Percentiles rank a stretch among this genome's conserved stretches.
phyloP scores from a whole-genome alignment of 1,140 invertebrate species.

The Atopsyche davidsoni region DNA sequence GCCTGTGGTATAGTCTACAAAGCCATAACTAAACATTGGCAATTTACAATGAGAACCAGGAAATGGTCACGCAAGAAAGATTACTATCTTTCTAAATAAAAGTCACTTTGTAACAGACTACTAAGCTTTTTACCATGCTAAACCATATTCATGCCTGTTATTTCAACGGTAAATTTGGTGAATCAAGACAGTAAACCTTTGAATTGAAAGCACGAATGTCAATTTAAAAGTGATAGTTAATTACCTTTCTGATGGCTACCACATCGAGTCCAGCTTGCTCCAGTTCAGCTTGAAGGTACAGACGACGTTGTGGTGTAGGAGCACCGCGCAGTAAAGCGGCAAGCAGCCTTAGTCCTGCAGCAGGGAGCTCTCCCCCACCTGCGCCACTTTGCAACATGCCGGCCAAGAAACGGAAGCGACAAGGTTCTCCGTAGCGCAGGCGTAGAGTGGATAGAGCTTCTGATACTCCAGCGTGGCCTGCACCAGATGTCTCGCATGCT shows the following conservation, averaged over 20 bases:
- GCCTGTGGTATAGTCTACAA: too few relatives aligned
- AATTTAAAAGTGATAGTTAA: slow-evolving; percentile 9
- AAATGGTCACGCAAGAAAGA: too few relatives aligned
- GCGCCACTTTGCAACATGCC: slow-evolving; percentile 72
- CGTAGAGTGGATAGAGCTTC: slow-evolving; percentile 86
- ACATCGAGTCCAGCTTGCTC: slow-evolving; percentile 78
- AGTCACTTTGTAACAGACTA: too few relatives aligned
- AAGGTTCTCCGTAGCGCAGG: slow-evolving; percentile 83
- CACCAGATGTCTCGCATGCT: slow-evolving; percentile 62
- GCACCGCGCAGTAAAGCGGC: slow-evolving; percentile 76
- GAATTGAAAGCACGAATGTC: too few relatives aligned
- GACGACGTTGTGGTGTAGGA: slow-evolving; percentile 63
- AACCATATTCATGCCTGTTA: too few relatives aligned
- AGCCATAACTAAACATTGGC: too few relatives aligned
- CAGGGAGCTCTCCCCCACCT: slow-evolving; percentile 63
- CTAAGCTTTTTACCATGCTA: too few relatives aligned
- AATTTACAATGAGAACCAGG: too few relatives aligned
- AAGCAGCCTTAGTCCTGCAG: slow-evolving; percentile 78
- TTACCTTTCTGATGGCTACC: slow-evolving; percentile 62
- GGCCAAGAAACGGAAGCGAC: slow-evolving; percentile 82
- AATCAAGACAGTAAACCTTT: too few relatives aligned
- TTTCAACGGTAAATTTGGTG: too few relatives aligned
- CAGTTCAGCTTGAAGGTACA: slow-evolving; percentile 86
- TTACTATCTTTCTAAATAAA: too few relatives aligned
- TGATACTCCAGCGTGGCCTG: slow-evolving; percentile 74